These are phyloP conservation scores for Forbesichthys papilliferus DNA, from an alignment of 2,113 vertebrate genomes.

Conservation along the genomic window DNA sequence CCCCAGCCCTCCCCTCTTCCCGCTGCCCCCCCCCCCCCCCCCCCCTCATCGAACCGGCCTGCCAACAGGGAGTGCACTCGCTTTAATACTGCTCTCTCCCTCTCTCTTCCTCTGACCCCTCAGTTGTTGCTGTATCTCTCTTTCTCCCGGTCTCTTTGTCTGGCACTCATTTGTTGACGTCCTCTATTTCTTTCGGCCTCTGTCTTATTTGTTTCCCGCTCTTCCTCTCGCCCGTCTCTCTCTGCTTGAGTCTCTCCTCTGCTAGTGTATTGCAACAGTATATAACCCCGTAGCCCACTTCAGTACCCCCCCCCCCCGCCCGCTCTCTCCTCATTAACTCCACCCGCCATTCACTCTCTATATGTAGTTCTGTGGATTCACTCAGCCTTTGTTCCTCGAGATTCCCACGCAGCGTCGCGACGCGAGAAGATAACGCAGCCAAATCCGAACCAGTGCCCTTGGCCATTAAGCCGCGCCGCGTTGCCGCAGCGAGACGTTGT, in stretches of 20 bases:
- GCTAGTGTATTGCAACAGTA: not conserved
- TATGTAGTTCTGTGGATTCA: not conserved
- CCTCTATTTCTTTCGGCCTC: not conserved
- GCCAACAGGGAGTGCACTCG: constrained; percentile 3
- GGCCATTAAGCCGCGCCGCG: not conserved
- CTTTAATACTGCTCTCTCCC: not conserved
- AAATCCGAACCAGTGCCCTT: not conserved
- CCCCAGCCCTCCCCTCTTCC: no score
- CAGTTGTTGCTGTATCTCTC: not conserved
- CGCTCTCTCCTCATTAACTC: constrained; percentile 4
- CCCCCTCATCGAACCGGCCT: constrained; percentile 54
- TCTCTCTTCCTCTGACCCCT: not conserved
- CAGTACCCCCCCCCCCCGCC: no score
- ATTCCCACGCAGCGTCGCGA: constrained; percentile 8
- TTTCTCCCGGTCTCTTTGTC: not conserved
- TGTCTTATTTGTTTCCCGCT: not conserved
- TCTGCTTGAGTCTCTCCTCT: not conserved
- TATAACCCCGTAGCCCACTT: no score
- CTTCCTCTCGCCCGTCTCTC: not conserved
- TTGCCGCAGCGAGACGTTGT: not conserved
- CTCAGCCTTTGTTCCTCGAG: constrained; percentile 36
- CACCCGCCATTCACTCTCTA: constrained; percentile 1
- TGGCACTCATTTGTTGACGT: constrained; percentile 14
- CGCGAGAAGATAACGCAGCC: not conserved
- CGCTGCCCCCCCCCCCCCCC: no score